phyloP scores from a whole-genome alignment of 2,888 invertebrate genomes.

The Cheiracanthium punctorium region DNA sequence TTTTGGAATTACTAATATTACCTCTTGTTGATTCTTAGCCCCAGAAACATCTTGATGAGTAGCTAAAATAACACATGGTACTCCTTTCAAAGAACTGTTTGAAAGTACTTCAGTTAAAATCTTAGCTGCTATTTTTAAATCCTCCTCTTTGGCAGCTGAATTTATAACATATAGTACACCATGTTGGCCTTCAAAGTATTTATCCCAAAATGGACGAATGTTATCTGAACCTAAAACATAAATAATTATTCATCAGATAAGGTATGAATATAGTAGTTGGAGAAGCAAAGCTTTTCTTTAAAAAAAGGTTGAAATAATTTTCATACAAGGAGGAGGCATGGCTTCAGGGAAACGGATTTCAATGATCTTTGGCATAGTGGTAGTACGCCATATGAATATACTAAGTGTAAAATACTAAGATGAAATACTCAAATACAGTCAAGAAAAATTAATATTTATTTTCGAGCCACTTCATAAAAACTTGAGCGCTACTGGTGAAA shows the following conservation, averaged over 20 bases:
- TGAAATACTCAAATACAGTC: no score
- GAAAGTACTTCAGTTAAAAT: slow-evolving; percentile 64
- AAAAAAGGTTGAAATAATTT: no score
- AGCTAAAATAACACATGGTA: slow-evolving; percentile 71
- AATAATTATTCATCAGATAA: neutral
- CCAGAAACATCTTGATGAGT: slow-evolving; percentile 71
- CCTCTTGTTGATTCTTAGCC: slow-evolving; percentile 47
- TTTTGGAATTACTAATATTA: slow-evolving; percentile 15
- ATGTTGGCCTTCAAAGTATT: slow-evolving; percentile 72
- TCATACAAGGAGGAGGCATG: no score
- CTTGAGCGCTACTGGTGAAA: no score
- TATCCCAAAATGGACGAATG: slow-evolving; percentile 71
- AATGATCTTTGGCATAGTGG: no score
- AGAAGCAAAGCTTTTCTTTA: neutral
- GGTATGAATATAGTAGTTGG: neutral
- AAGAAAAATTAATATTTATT: no score
- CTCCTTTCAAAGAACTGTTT: slow-evolving; percentile 64
- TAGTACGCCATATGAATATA: no score
- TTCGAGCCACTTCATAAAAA: no score
- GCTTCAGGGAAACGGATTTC: no score
- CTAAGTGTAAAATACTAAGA: no score
- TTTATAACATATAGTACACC: slow-evolving; percentile 71
- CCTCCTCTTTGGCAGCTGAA: slow-evolving; percentile 57
- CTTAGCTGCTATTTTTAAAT: slow-evolving; percentile 61
- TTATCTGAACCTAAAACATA: slow-evolving; percentile 57